A percentile compares a stretch with the other conserved stretches of the same genome.
These are phyloP conservation scores for Zosterops borbonicus DNA, from an alignment of 2,113 vertebrate species.

Conservation along the genomic window DNA sequence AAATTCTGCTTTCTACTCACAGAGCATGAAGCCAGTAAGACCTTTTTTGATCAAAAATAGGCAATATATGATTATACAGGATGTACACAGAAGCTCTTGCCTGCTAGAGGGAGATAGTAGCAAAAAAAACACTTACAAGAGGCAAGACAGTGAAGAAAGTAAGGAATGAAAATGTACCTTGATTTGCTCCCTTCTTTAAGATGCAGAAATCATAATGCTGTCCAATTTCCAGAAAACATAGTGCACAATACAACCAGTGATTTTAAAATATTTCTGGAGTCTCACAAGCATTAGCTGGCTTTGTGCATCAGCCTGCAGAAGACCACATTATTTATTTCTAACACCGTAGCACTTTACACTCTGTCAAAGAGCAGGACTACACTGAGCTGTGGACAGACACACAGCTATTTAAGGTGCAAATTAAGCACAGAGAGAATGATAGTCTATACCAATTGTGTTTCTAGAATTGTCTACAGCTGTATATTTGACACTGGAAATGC, in stretches of 20 bases:
- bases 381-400: not conserved
- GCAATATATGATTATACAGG: not conserved
- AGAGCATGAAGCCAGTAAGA: not conserved
- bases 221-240: not conserved
- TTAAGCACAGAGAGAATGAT: not conserved
- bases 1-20: not conserved
- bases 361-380: not conserved
- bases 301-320: not conserved
- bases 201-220: not conserved
- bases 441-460: not conserved
- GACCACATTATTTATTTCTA: not conserved
- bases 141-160: not conserved
- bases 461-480: not conserved
- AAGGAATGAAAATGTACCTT: not conserved
- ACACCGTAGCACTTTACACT: rapidly evolving
- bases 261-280: not conserved
- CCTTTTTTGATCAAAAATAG: not conserved
- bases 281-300: not conserved
- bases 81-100: not conserved
- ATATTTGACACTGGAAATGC: not conserved
- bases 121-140: not conserved
- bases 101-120: not conserved
- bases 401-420: not conserved
- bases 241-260: not conserved
- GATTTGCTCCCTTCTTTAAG: not conserved